Base-by-base conservation (phyloP, 2,797 vertebrate species). In the Myoxocephalus aenaeus region DNA sequence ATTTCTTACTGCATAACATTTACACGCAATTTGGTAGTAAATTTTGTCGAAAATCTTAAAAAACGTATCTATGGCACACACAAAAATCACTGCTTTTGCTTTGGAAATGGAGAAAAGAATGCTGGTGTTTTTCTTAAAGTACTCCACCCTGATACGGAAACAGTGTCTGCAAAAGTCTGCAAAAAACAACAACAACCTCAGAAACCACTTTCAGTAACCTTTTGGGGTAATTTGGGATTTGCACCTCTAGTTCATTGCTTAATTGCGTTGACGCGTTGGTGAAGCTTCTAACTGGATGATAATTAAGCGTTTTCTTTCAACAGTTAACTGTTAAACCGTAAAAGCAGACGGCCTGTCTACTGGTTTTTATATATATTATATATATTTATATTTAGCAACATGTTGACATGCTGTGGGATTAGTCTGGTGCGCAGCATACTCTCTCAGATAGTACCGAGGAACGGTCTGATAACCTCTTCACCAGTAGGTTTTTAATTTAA, bases 91-190 rank as follows among this genome's bases (percentile, higher is more conserved):
- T 53, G 54, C 34, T 36, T 36, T 36, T 36, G 7, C 32, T 38
- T 38, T 73, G 59, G 29, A 68, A 75, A 63, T 17, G 10, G 3
- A 2, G 7, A 6, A 29, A 22, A 22, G 20, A 75, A 9, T 22
- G 14, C 14, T 58, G 13, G 17, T 78, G 63, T 73, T 83, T 22
- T 76, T 83, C 36, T 72, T 69, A 38, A 34, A 69, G 34, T 50
- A 18, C 56, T 76, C 68, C 73, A 48, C 81, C 77, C 68, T 54
- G 68, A 73, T 76, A 42, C 69, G 64, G 15, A 73, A 83, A 75
- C 63, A 22, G 25, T 5, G n/a, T 14, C 27, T 70, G 53, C 44
- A 29, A 38, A 67, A 65, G 3, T 29, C 34, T 32, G 2, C 7
- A 71, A 29, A 54, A 56, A 64, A 42, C 18, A 65, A 44, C 10